Base-by-base conservation (phyloP, 2,888 invertebrate genomes). In the Magallana nippona region DNA sequence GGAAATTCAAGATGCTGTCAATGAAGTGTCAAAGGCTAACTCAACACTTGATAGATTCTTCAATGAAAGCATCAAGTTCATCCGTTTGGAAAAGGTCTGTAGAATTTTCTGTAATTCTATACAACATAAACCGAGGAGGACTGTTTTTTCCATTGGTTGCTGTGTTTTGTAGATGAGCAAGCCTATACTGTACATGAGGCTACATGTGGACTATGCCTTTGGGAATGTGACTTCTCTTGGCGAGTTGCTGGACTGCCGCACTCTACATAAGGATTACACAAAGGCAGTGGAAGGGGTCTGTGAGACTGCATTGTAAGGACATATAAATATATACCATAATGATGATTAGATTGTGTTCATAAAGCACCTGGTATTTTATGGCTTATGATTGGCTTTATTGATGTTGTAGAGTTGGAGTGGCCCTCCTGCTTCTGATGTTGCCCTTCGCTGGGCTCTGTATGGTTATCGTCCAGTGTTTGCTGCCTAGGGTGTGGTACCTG, bases 401-500 rank as follows among this genome's bases (percentile, higher is more conserved):
- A 77, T 22, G 15, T 83, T 83, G 63, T 88, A 91, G 91, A 82
- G 87, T 89, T 83, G 90, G 90, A 44, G 57, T 91, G 57, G 96
- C 97, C 1, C 96, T 98, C 84, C 97, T 98, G 96, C 95, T 98
- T 90, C 95, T 97, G 85, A 97, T 98, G 56, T 97, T 98, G 86
- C 96, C 97, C 62, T 96, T 97, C 62, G 97, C 98, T 57, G 98
- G 98, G 15, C 96, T 98, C 88, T 95, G 98, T 90, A 96, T 98
- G 94, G 98, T 98, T 0, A 96, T 98, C 56, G 96, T 98, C 90
- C 98, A 98, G 81, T 97, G 98, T 96, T 96, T 98, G 82, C 98
- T 98, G 93, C 98, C 98, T 5, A 98, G 98, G 93, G 98, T 98
- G 11, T 98, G 98, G 98, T 98, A 98, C 93, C 98, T 98, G 93